Conservation (phyloP, 2,113 vertebrate species). For the Antechinus stuartii region DNA sequence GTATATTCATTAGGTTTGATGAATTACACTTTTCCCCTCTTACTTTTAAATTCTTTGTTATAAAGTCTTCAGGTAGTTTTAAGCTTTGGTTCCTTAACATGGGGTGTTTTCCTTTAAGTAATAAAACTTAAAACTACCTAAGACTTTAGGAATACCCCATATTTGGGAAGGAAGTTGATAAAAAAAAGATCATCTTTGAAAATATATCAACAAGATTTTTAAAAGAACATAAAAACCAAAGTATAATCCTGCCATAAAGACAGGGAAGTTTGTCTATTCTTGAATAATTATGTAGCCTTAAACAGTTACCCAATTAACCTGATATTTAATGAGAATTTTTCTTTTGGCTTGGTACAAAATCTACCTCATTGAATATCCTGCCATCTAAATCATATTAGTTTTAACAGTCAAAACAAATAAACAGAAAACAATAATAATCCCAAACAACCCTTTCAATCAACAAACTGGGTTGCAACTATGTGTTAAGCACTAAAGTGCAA, state of each 20-base stretch:
- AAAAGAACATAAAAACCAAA: neutral
- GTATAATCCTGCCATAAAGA: neutral
- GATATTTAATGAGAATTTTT: neutral
- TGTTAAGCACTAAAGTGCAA: neutral
- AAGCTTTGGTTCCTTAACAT: neutral
- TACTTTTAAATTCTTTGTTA: neutral
- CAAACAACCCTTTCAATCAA: neutral
- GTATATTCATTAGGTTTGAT: neutral
- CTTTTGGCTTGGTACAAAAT: neutral
- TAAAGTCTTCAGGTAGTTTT: neutral
- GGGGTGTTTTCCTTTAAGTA: neutral
- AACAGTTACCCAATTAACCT: neutral
- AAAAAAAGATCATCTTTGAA: neutral
- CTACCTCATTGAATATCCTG: neutral
- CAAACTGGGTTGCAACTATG: neutral
- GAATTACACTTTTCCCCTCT: neutral
- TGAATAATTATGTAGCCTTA: neutral
- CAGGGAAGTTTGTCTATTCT: neutral
- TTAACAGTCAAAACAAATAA: neutral
- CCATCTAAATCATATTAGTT: neutral
- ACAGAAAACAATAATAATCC: too few species aligned
- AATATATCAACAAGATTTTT: neutral
- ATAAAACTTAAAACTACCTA: neutral
- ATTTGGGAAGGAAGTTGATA: neutral
- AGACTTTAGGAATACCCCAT: neutral